Conservation (phyloP, 1,140 invertebrate species). For the Homalodisca vitripennis region DNA sequence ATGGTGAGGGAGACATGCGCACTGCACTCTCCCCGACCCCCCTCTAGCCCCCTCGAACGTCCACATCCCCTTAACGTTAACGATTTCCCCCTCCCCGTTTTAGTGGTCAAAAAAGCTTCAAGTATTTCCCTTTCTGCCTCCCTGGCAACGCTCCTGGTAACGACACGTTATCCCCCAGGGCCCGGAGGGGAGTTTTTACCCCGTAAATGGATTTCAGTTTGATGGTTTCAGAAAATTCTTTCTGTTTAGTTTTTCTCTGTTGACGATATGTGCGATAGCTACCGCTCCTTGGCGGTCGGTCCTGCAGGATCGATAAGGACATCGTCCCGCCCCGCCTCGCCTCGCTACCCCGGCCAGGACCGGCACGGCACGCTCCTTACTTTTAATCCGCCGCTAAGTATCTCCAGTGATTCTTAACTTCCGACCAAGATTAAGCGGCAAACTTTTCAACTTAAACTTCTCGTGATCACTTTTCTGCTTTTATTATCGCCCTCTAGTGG, state of each 20-base stretch:
- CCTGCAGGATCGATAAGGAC: neutral
- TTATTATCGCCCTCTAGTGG: too few relatives aligned
- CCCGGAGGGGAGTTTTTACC: neutral
- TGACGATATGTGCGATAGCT: neutral
- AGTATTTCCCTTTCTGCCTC: neutral
- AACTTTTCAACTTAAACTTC: conserved; percentile 14
- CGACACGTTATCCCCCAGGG: too few relatives aligned
- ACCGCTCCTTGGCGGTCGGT: too few relatives aligned
- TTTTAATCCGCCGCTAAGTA: conserved; percentile 11
- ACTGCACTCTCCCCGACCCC: neutral
- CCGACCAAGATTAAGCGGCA: conserved; percentile 2
- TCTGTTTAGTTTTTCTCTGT: neutral
- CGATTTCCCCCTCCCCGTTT: conserved; percentile 25
- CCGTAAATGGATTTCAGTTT: conserved; percentile 31
- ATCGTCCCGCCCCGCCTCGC: neutral
- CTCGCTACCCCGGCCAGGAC: neutral
- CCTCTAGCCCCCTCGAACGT: neutral
- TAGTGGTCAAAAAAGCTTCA: conserved; percentile 29
- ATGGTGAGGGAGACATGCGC: too few relatives aligned
- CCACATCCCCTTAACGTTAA: conserved; percentile 23
- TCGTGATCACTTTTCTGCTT: conserved; percentile 5
- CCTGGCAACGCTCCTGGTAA: conserved; percentile 19
- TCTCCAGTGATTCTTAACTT: conserved; percentile 16
- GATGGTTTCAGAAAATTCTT: conserved; percentile 30
- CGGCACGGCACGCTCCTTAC: neutral